A percentile compares a stretch with the other conserved stretches of the same genome.
phyloP scores from a whole-genome alignment of 2,888 invertebrate species.

The Drosophila austrosaltans region DNA sequence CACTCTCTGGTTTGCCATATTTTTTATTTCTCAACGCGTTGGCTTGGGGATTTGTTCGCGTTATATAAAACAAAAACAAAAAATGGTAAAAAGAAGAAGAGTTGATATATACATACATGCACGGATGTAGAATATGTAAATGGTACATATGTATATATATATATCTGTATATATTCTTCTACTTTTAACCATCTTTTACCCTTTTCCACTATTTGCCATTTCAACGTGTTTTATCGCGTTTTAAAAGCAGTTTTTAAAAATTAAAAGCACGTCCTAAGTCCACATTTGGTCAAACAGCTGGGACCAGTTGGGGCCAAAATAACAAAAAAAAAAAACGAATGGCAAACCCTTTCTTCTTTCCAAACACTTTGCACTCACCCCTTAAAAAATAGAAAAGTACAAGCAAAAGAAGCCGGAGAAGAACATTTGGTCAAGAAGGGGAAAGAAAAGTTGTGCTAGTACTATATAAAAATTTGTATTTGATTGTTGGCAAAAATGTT shows the following conservation, averaged over 20 bases:
- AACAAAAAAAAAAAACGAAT: not conserved
- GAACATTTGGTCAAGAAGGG: no score
- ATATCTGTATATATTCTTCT: conserved; percentile 14
- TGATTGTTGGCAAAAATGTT: no score
- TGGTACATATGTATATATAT: conserved; percentile 20
- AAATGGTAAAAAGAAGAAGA: no score
- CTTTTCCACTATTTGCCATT: conserved; percentile 60
- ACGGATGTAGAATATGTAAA: conserved; percentile 22
- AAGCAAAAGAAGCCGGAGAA: not conserved
- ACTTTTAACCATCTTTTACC: conserved; percentile 18
- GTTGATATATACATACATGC: conserved; percentile 22
- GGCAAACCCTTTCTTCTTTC: not conserved
- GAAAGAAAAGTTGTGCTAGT: no score
- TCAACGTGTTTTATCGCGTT: conserved; percentile 81
- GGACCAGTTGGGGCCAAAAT: conserved; percentile 24
- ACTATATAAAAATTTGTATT: no score
- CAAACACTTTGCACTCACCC: not conserved
- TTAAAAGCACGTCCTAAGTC: conserved; percentile 82
- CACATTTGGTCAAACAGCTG: conserved; percentile 73
- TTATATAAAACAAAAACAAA: conserved; percentile 3
- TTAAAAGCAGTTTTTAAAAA: conserved; percentile 79
- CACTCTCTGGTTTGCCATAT: conserved; percentile 40
- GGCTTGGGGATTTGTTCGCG: conserved; percentile 59
- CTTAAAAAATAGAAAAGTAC: not conserved
- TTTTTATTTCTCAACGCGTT: conserved; percentile 31